Evolutionary conservation across 2,888 invertebrate genomes (phyloP).

Genomic region (Thera britannica): DNA sequence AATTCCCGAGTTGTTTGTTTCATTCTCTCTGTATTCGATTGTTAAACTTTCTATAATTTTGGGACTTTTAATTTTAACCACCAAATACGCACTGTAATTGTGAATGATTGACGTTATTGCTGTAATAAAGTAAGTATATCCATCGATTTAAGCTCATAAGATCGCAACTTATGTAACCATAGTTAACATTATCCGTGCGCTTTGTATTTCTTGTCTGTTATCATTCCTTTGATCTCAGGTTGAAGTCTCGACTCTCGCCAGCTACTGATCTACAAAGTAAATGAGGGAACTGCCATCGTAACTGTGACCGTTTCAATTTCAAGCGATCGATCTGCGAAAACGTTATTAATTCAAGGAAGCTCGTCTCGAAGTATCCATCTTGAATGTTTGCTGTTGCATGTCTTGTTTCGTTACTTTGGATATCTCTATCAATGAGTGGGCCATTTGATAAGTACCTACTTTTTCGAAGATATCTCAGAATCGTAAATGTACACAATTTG

Average conservation of each 20-base stretch:
- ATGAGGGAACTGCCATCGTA: conserved; percentile 21
- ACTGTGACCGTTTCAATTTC: conserved; percentile 30
- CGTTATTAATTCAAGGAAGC: conserved; percentile 36
- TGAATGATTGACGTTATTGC: background rate
- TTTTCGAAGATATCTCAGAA: conserved; percentile 10
- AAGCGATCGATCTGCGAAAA: conserved; percentile 29
- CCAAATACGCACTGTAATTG: no score
- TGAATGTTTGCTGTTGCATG: conserved; percentile 34
- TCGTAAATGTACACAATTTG: background rate
- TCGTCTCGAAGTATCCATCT: conserved; percentile 30
- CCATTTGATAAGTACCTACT: conserved; percentile 11
- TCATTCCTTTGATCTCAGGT: conserved; percentile 41
- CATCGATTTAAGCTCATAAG: conserved; percentile 9
- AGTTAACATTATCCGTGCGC: conserved; percentile 34
- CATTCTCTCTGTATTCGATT: no score
- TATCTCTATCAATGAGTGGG: conserved; percentile 12
- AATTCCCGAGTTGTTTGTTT: no score
- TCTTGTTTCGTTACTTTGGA: conserved; percentile 31
- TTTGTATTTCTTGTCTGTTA: conserved; percentile 31
- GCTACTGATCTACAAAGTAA: conserved; percentile 35
- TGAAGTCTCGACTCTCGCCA: conserved; percentile 31
- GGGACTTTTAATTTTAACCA: no score
- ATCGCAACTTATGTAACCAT: conserved; percentile 30
- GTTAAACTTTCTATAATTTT: no score
- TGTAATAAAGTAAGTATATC: background rate